These are phyloP conservation scores for Brachionus rotundiformis DNA, from an alignment of 1,140 invertebrate species.

Conservation along the genomic window DNA sequence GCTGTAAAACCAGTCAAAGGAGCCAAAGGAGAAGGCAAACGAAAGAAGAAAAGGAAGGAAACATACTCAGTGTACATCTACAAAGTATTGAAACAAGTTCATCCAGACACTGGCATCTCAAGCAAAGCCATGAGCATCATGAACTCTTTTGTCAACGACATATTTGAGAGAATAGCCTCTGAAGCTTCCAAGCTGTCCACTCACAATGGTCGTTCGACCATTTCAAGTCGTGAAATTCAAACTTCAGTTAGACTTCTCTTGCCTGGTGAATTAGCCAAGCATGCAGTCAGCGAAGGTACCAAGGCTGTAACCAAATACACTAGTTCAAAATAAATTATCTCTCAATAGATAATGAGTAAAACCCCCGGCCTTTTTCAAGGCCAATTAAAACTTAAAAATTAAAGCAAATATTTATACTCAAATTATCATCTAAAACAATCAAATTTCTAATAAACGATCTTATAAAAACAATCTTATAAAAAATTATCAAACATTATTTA, in stretches of 20 bases:
- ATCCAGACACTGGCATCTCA: conserved; percentile 66
- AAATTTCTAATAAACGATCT: too few relatives aligned
- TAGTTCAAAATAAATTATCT: conserved; percentile 41
- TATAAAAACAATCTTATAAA: too few relatives aligned
- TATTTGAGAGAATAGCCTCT: conserved; percentile 72
- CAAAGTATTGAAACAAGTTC: conserved; percentile 63
- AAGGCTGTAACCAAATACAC: conserved; percentile 69
- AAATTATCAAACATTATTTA: too few relatives aligned
- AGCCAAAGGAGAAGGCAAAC: conserved; percentile 25
- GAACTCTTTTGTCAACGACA: conserved; percentile 72
- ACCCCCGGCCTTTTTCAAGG: too few relatives aligned
- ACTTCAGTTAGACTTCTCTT: conserved; percentile 69
- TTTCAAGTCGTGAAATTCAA: conserved; percentile 70
- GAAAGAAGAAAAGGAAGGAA: background rate
- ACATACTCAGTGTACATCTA: background rate
- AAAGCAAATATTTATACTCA: background rate
- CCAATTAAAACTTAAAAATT: background rate
- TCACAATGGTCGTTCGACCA: conserved; percentile 72
- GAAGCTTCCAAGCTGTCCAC: conserved; percentile 72
- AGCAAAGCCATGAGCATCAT: conserved; percentile 70
- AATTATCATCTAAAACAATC: too few relatives aligned
- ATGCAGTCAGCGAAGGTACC: conserved; percentile 69
- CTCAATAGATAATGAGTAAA: too few relatives aligned
- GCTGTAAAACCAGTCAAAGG: conserved; percentile 5
- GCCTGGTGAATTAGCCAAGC: conserved; percentile 70